These are phyloP conservation scores for Acanthurus lineatus DNA, from an alignment of 2,797 vertebrate genomes.

Conservation along the genomic window DNA sequence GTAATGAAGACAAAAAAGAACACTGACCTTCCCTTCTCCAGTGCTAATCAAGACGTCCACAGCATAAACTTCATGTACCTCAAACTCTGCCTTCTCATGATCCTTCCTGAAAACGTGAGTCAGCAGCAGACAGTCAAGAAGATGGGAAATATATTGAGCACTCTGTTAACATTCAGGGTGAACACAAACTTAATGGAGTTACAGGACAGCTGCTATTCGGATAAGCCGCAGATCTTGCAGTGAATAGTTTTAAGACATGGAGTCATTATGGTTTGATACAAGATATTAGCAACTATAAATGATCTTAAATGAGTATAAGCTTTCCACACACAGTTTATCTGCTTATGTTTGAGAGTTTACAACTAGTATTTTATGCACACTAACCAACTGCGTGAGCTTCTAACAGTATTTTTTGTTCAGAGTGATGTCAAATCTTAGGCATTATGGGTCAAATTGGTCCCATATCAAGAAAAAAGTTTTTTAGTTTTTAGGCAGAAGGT, in stretches of 20 bases:
- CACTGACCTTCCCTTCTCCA: constrained; percentile 95
- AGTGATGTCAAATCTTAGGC: neutral
- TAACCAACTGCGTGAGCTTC: neutral
- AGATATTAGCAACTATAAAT: too few species aligned
- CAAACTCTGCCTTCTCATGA: constrained; percentile 97
- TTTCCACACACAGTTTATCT: neutral
- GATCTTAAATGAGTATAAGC: too few species aligned
- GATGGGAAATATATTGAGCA: neutral
- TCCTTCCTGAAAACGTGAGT: constrained; percentile 88
- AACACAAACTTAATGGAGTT: neutral
- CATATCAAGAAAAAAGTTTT: neutral
- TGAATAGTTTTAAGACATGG: neutral
- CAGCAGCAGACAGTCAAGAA: constrained; percentile 17
- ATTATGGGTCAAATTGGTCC: neutral
- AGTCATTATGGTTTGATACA: neutral
- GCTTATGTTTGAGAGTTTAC: neutral
- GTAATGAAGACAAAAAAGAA: neutral
- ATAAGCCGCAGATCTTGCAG: neutral
- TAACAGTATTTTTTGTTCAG: neutral
- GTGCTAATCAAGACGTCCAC: constrained; percentile 97
- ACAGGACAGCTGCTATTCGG: neutral
- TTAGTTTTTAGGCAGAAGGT: neutral
- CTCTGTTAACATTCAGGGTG: neutral
- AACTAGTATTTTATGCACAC: neutral
- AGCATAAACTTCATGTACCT: constrained; percentile 98